phyloP scores from a whole-genome alignment of 2,888 invertebrate species.

The Tineola bisselliella region DNA sequence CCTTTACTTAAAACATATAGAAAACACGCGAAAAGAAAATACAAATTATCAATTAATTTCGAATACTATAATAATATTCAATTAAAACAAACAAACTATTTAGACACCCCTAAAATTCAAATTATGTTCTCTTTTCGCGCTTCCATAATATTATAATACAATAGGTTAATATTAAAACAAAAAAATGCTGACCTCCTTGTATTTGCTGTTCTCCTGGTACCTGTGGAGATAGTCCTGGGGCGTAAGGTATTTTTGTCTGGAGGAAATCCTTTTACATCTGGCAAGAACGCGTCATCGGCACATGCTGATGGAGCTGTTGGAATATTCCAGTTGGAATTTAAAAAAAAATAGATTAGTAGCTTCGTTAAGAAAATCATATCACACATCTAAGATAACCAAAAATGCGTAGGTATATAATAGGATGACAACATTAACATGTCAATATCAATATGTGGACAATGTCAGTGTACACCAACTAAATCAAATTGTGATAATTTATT shows the following conservation, averaged over 20 bases:
- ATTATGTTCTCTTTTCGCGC: background rate
- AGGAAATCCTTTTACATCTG: constrained; percentile 46
- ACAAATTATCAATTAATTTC: no score
- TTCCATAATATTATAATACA: background rate
- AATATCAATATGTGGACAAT: no score
- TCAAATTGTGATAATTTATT: no score
- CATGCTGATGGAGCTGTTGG: constrained; percentile 36
- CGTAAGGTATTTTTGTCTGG: constrained; percentile 41
- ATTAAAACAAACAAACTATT: no score
- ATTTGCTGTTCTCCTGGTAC: constrained; percentile 57
- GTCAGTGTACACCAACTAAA: no score
- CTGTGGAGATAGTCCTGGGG: constrained; percentile 52
- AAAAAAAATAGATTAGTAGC: background rate
- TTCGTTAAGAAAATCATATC: background rate
- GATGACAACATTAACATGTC: no score
- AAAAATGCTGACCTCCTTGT: constrained; percentile 44
- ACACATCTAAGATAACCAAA: no score
- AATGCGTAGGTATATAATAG: no score
- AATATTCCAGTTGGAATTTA: background rate
- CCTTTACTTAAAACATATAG: no score
- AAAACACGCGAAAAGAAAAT: no score
- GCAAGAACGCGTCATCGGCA: constrained; percentile 54
- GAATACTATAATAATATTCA: no score
- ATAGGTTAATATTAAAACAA: background rate
- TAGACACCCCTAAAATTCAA: no score